Conservation (phyloP, 2,888 invertebrate species). For the Matsumyia berberina region DNA sequence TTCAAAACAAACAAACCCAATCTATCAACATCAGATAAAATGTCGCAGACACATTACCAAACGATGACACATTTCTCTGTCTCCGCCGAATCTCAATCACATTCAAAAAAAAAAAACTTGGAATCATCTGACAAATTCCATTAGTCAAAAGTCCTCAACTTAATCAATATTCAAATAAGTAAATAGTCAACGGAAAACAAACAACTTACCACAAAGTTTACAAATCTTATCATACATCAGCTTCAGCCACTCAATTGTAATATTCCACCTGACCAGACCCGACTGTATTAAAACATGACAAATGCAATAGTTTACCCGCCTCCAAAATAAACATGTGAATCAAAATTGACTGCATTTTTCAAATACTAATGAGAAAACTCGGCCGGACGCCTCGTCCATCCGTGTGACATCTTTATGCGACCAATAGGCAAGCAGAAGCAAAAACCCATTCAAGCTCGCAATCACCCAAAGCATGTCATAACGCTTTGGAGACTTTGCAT, state of each 20-base stretch:
- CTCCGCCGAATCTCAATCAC: too few species aligned
- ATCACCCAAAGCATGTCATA: slow-evolving; percentile 2
- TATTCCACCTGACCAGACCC: slow-evolving; percentile 30
- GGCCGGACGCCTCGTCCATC: neutral
- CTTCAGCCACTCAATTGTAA: slow-evolving; percentile 26
- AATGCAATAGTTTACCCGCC: slow-evolving; percentile 41
- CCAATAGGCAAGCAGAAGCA: neutral
- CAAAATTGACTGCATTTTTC: slow-evolving; percentile 38
- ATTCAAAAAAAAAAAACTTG: neutral
- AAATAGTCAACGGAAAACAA: slow-evolving; percentile 47
- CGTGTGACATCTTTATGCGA: neutral
- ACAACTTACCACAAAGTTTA: slow-evolving; percentile 24
- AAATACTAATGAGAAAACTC: slow-evolving; percentile 35
- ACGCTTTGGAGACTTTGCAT: slow-evolving; percentile 2
- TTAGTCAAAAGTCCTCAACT: slow-evolving; percentile 31
- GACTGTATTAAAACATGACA: slow-evolving; percentile 30
- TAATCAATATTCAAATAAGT: slow-evolving; percentile 46
- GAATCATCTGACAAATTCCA: slow-evolving; percentile 47
- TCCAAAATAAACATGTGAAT: slow-evolving; percentile 1
- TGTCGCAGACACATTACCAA: neutral
- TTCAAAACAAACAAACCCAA: neutral
- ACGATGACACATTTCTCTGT: slow-evolving; percentile 21
- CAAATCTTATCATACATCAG: slow-evolving; percentile 18
- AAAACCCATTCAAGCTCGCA: neutral
- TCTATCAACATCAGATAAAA: neutral